A percentile compares a stretch with the other conserved stretches of the same genome.
These are phyloP conservation scores for Dynastes maya DNA, from an alignment of 2,888 invertebrate species.

Conservation along the genomic window DNA sequence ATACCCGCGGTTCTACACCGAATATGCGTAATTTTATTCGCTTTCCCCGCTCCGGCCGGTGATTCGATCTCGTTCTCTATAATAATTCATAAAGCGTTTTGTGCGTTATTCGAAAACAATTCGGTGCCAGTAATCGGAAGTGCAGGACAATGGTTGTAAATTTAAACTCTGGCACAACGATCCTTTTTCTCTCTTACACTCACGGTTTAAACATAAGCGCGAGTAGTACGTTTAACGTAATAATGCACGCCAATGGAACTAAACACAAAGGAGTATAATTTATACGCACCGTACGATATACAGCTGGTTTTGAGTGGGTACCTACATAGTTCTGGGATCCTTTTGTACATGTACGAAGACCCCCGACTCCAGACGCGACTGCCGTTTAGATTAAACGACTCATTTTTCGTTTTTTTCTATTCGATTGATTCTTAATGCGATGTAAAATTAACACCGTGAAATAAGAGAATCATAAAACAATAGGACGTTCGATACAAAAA, in stretches of 20 bases:
- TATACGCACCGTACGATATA: constrained; percentile 9
- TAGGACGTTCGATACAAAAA: not conserved
- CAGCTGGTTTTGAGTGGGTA: constrained; percentile 17
- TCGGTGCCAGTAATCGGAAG: constrained; percentile 49
- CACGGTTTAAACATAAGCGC: constrained; percentile 20
- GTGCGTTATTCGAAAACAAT: constrained; percentile 49
- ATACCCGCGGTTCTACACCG: constrained; percentile 13
- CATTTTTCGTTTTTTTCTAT: not conserved
- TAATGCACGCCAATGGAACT: not conserved
- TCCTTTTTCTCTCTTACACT: not conserved
- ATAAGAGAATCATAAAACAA: not conserved
- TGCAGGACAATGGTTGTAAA: constrained; percentile 48
- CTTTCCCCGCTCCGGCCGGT: constrained; percentile 17
- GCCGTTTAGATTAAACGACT: not conserved
- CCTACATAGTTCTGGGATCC: not conserved
- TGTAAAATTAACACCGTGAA: not conserved
- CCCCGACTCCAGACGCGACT: not conserved
- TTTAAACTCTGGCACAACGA: constrained; percentile 43
- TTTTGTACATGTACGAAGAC: too few relatives aligned
- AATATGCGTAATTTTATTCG: constrained; percentile 30
- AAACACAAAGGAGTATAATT: constrained; percentile 15
- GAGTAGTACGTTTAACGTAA: constrained; percentile 16
- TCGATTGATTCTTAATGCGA: not conserved
- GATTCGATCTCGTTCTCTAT: constrained; percentile 39
- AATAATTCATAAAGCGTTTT: constrained; percentile 49